Base-by-base conservation (phyloP, 2,113 vertebrate genomes). In the Dolichotis patagonum region DNA sequence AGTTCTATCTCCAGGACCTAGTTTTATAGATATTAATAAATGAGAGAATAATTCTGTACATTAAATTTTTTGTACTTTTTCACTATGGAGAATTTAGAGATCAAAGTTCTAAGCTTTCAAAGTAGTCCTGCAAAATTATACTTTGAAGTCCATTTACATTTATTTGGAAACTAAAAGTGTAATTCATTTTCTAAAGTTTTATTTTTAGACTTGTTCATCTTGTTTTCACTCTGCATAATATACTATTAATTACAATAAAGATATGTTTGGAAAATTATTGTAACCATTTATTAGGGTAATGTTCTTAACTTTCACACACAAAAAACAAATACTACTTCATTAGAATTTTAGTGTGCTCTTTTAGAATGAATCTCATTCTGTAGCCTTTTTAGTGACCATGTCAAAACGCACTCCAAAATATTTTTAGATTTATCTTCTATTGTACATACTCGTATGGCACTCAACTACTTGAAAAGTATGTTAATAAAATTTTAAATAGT, bases 211-310 rank as follows among this genome's bases (percentile, higher is more conserved):
- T 62, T 92, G 65, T 65, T 82, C 14, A 38, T 58, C 43, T 90
- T 87, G 22, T 26, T 35, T 67, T 65, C 0, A 77, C 4, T 63
- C 8, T 43, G 7, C 30, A 35, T 80, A 28, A 5, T 85, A 63
- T 88, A 49, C 19, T 43, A 78, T 73, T 49, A 88, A 13, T 93
- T 93, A 43, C 46, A 93, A 49, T 69, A 12, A 67, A 46, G 5
- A 62, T 85, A 67, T 62, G 32, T 30, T 88, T 89, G 49, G 52
- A 73, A 88, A 93, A 93, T 85, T 58, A 86, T 92, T 84, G 49
- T 65, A 93, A 54, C 24, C 17, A 54, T 85, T 62, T 88, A 56
- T 19, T 28, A 38, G 49, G 17, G 4, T 78, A 96, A 91, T 93
- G 28, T 65, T 38, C 22, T 87, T 80, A 87, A 80, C 7, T 90